phyloP scores from a whole-genome alignment of 1,140 invertebrate species.

The Bathynomus jamesi region DNA sequence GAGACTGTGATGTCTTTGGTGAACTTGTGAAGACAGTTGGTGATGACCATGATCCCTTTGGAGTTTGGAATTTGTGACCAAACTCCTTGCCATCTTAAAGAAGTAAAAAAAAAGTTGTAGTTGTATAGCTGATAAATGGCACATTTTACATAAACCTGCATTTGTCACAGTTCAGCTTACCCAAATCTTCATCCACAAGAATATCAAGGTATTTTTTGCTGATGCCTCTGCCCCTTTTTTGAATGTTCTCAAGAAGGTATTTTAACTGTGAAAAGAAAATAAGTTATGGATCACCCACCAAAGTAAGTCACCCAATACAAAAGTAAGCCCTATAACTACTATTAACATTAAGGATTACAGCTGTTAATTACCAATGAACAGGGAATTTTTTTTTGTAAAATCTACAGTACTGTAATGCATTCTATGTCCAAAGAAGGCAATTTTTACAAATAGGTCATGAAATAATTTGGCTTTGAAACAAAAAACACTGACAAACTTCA shows the following conservation, averaged over 20 bases:
- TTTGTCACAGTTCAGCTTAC: too few species aligned
- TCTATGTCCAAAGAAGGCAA: background rate
- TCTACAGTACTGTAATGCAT: background rate
- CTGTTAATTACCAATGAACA: background rate
- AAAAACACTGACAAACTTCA: too few species aligned
- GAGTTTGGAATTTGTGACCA: too few species aligned
- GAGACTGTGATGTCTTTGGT: conserved; percentile 17
- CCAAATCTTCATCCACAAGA: conserved; percentile 17
- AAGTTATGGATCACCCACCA: background rate
- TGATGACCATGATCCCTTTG: background rate
- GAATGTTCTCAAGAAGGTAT: conserved; percentile 22
- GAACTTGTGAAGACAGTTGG: conserved; percentile 25
- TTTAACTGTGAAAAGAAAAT: conserved; percentile 15
- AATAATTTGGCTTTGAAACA: too few species aligned
- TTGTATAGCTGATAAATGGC: too few species aligned
- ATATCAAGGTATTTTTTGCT: conserved; percentile 17
- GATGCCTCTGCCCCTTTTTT: conserved; percentile 22
- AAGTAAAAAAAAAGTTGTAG: too few species aligned
- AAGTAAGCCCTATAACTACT: background rate
- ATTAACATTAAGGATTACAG: background rate
- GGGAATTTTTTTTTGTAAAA: background rate
- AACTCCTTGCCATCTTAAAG: too few species aligned
- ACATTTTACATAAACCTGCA: too few species aligned
- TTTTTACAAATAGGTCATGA: background rate
- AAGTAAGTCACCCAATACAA: background rate